These are phyloP conservation scores for Craseonycteris thonglongyai DNA, from an alignment of 2,113 vertebrate genomes.

Conservation along the genomic window DNA sequence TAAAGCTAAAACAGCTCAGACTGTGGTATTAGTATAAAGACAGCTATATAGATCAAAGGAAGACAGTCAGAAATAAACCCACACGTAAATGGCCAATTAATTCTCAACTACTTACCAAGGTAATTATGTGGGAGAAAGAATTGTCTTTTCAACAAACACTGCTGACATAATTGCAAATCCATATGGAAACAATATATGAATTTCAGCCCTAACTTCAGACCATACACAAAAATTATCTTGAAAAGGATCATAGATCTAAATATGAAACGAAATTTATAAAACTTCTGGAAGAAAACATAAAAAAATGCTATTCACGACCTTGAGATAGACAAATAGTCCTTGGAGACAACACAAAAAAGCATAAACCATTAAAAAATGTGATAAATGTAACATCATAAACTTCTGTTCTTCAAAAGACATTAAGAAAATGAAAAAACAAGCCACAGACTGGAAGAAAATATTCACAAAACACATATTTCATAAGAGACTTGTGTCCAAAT, in stretches of 20 bases:
- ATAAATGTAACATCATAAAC: not conserved
- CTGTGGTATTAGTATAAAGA: not conserved
- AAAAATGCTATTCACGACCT: not conserved
- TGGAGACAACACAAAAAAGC: not conserved
- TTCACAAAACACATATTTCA: not conserved
- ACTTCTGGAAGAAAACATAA: not conserved
- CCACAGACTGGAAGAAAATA: not conserved
- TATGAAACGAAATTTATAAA: not conserved
- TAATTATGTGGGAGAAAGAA: rapidly evolving
- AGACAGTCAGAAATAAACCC: not conserved
- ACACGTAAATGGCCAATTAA: not conserved
- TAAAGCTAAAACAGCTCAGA: not conserved
- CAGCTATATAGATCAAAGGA: not conserved
- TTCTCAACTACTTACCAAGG: not conserved
- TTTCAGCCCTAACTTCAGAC: not conserved
- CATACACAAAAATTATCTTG: not conserved
- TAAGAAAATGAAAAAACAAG: not conserved
- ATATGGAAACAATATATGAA: not conserved
- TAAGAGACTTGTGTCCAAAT: not conserved
- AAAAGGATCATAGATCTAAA: not conserved
- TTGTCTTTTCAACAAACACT: not conserved
- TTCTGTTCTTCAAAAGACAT: not conserved
- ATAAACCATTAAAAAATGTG: not conserved
- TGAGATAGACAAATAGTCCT: not conserved
- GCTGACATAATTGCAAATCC: not conserved